These are phyloP conservation scores for Mormyrus lacerda DNA, from an alignment of 2,113 vertebrate genomes.

Conservation along the genomic window DNA sequence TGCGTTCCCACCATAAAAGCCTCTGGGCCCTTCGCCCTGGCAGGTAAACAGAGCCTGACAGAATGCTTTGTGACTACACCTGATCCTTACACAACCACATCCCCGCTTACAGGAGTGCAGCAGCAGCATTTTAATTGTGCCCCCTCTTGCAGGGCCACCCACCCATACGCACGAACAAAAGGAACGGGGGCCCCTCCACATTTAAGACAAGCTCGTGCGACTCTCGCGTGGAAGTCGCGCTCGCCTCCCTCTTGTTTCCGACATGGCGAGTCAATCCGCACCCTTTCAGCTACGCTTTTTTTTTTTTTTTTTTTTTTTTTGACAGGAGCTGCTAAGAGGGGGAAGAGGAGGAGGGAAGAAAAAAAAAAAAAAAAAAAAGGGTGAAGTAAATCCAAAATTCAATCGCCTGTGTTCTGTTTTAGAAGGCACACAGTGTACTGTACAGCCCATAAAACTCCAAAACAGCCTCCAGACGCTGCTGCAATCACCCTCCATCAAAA, in stretches of 20 bases:
- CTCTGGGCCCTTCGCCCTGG: too few relatives aligned
- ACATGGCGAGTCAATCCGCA: slow-evolving; percentile 62
- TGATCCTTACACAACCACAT: slow-evolving; percentile 19
- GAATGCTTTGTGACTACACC: slow-evolving; percentile 18
- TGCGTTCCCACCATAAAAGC: not conserved
- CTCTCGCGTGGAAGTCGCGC: slow-evolving; percentile 18
- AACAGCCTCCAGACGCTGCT: slow-evolving; percentile 87
- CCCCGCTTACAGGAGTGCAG: not conserved
- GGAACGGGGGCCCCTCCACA: slow-evolving; percentile 5
- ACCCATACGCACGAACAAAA: slow-evolving; percentile 11
- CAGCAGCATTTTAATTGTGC: slow-evolving; percentile 24
- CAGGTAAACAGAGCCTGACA: slow-evolving; percentile 13
- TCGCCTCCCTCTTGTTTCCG: slow-evolving; percentile 57
- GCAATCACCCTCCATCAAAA: slow-evolving; percentile 99
- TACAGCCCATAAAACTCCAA: slow-evolving; percentile 96
- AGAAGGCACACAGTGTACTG: slow-evolving; percentile 90
- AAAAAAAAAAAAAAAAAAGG: slow-evolving; percentile 49
- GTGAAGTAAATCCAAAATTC: slow-evolving; percentile 84
- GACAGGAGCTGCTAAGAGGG: slow-evolving; percentile 55
- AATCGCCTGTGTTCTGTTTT: slow-evolving; percentile 84
- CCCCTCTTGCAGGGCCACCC: not conserved
- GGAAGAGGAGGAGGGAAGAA: not conserved
- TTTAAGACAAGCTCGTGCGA: slow-evolving; percentile 13
- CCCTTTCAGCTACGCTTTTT: slow-evolving; percentile 59
- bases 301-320: slow-evolving; percentile 40